Evolutionary conservation across 2,888 invertebrate genomes (phyloP), one percentile per base, ranked within the genome.

Genomic region (Pyrgus malvae): DNA sequence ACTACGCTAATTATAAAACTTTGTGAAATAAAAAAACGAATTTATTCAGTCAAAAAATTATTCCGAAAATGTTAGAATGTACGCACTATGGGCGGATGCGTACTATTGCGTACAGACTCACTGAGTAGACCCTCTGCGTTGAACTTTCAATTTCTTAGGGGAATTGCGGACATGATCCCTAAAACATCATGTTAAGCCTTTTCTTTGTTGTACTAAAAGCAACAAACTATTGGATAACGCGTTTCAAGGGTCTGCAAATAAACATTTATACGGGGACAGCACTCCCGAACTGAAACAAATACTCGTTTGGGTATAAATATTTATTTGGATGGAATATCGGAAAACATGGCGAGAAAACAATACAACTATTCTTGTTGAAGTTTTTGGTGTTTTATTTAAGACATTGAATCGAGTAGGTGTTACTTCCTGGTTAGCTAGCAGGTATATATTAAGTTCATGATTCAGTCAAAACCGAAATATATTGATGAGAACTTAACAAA

Each of bases 261-360:
- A 51, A 51, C 35, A 51, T 44, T 35, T 35, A 44, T 44, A 44
- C 27, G 16, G 19, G 44, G 16, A 42, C 44, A 44, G 42, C 37
- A 44, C 33, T 50, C 33, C 17, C 51, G 44, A 27, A 11, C 27
- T 14, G 51, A 51, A 44, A 44, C 44, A 44, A 51, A 44, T 42
- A 50, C 27, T 44, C 51, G 37, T 44, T 17, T 19, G 51, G 9
- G 16, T 42, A 51, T 51, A 42, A 44, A 51, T 51, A 51, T 51
- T 51, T 44, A 51, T 51, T 8, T 37, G 7, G 41, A 25, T 31
- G 11, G 42, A 27, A 16, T 37, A 51, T 51, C 44, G 51, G 27
- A 44, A 50, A 50, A 33, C 50, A 41, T 41, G 31, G 31, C 31
- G 21, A 9, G 19, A 31, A 49, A 50, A 50, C 50, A 42, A 50